Evolutionary conservation across 2,888 invertebrate species (phyloP).

Genomic region (Thecophora atra): DNA sequence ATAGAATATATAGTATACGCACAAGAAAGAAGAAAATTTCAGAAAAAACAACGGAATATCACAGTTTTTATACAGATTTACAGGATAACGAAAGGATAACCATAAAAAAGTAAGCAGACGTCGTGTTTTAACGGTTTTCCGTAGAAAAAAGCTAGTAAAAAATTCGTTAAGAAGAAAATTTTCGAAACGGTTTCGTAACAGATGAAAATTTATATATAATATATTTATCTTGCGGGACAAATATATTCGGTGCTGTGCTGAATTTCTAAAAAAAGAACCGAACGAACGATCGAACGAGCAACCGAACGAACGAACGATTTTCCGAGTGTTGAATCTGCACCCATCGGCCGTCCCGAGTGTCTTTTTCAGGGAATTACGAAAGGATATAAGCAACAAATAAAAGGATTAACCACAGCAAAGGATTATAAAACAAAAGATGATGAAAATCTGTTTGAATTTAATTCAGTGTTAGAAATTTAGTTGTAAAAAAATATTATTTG

Average conservation of each 20-base stretch:
- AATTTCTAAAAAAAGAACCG: conserved; percentile 62
- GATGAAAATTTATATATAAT: conserved; percentile 35
- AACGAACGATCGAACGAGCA: conserved; percentile 4
- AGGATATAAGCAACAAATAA: background rate
- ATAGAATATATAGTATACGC: conserved; percentile 48
- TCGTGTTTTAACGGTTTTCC: conserved; percentile 14
- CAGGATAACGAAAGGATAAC: conserved; percentile 37
- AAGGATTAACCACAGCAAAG: conserved; percentile 6
- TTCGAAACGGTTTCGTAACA: conserved; percentile 33
- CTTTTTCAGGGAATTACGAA: background rate
- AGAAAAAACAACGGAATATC: conserved; percentile 29
- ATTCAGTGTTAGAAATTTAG: background rate
- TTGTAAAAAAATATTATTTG: too few species aligned
- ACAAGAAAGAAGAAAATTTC: conserved; percentile 42
- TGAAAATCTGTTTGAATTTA: too few species aligned
- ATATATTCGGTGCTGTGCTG: conserved; percentile 57
- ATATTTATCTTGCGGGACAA: conserved; percentile 8
- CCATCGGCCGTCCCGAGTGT: conserved; percentile 32
- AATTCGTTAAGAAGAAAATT: conserved; percentile 5
- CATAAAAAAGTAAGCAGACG: conserved; percentile 29
- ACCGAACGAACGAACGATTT: conserved; percentile 7
- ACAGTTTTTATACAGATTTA: conserved; percentile 26
- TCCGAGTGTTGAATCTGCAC: conserved; percentile 14
- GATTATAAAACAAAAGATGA: background rate
- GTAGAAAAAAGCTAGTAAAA: conserved; percentile 4